Evolutionary conservation across 1,140 invertebrate species (phyloP), one percentile per base, ranked within the genome.

Genomic region (Paramacrobiotus metropolitanus): DNA sequence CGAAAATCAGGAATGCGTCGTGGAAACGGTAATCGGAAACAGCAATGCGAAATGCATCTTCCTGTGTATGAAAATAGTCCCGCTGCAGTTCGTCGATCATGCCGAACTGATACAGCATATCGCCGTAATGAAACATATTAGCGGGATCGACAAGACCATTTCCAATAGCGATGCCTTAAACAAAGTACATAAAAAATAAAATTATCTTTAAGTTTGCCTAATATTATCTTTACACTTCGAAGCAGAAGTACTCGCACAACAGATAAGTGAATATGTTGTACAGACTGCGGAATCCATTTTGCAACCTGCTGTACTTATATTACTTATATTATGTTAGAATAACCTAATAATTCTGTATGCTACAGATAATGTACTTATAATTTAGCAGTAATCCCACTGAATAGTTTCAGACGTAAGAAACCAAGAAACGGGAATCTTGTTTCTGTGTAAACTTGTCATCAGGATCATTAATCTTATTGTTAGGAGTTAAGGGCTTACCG

Each of bases 81-180:
- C 77, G 73, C 2, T 67, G 78, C 64, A 80, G 79, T 59, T 76
- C 75, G 69, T 87, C 86, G 48, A 88, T 72, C 1, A 88, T 72
- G 0, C 87, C 87, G 44, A 86, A 71, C 67, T 85, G 82, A 69
- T 85, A 88, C 48, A 91, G 77, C 72, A 85, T 86, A 65, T 84
- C 80, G 4, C 83, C 82, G 69, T 88, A 89, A 15, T 81, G 70
- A 0, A 85, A 68, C 74, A 87, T 85, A 69, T 83, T 80, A 29
- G 80, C 73, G 0, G 87, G 87, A 74, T 90, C 87, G 63, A 79
- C 82, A 0, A 87, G 72, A 0, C 86, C 87, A 74, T 90, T 87
- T 0, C 86, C 87, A 68, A 91, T 89, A 0, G 83, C 82, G 63
- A 91, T 69, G 21, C 77, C 77, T 65, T 64, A 63, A 61, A 2